A percentile compares a stretch with the other conserved stretches of the same genome.
phyloP scores from a whole-genome alignment of 2,113 vertebrate species.

The Danionella cerebrum region DNA sequence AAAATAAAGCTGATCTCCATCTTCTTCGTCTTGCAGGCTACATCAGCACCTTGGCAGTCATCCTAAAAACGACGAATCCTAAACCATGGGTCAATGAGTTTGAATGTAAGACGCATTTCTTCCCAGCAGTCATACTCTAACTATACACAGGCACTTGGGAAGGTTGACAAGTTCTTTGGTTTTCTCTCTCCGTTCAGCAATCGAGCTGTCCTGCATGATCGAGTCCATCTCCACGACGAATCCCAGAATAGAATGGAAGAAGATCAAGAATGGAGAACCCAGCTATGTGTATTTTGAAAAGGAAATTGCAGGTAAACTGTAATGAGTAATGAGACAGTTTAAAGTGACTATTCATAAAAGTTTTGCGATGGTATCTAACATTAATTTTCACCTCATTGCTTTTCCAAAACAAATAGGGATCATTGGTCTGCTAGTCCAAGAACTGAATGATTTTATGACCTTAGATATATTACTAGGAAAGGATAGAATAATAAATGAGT shows the following conservation, averaged over 20 bases:
- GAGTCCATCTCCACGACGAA: slow-evolving; percentile 74
- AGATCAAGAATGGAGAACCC: slow-evolving; percentile 76
- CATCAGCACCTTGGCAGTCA: slow-evolving; percentile 73
- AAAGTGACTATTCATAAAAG: too few relatives aligned
- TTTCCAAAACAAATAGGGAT: too few relatives aligned
- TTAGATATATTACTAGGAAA: too few relatives aligned
- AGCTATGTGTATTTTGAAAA: slow-evolving; percentile 83
- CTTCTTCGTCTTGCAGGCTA: slow-evolving; percentile 67
- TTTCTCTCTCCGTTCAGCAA: slow-evolving; percentile 54
- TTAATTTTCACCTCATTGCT: too few relatives aligned
- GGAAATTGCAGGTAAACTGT: slow-evolving; percentile 75
- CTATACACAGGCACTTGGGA: not conserved
- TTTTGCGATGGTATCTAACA: too few relatives aligned
- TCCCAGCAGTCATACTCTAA: not conserved
- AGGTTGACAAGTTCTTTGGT: not conserved
- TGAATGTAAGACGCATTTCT: slow-evolving; percentile 73
- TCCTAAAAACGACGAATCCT: slow-evolving; percentile 71
- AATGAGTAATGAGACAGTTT: not conserved
- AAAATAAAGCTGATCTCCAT: slow-evolving; percentile 20
- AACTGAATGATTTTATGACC: too few relatives aligned
- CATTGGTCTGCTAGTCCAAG: too few relatives aligned
- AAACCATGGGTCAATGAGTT: slow-evolving; percentile 88
- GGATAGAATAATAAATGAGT: too few relatives aligned
- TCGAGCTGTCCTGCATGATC: slow-evolving; percentile 88
- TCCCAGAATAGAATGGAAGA: slow-evolving; percentile 96